Evolutionary conservation across 2,797 vertebrate species (phyloP), one percentile per base, ranked within the genome.

Genomic region (Apogon hyalosoma): DNA sequence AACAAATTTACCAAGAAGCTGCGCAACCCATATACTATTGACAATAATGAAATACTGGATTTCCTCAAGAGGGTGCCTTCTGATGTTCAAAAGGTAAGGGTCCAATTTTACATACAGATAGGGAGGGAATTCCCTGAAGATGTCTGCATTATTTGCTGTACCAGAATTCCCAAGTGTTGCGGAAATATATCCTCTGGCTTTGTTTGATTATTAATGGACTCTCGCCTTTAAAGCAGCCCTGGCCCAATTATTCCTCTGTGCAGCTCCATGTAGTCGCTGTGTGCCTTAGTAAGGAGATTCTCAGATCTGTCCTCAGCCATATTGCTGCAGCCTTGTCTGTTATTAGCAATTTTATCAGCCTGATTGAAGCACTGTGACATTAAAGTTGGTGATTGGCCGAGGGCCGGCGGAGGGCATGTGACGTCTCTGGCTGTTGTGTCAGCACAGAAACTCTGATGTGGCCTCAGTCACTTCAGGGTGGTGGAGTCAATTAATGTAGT

Each of bases 1-100:
- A 96, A 97, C 94, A 98, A 96, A 95, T 99, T 99, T 92, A 97
- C 97, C 77, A 98, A 97, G 95, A 99, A 95, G 93, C 94, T 99
- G 78, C 94, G 96, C 90, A 97, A 95, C 90, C 97, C 97, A 52
- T 95, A 97, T 40, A 82, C 93, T 88, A 95, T 98, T 19, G 95
- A 98, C 93, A 96, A 93, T 93, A 98, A 96, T 83, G 95, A 97
- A 92, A 90, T 98, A 57, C 94, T 98, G 84, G 95, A 99, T 94
- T 99, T 99, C 92, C 96, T 99, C 94, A 95, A 96, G 94, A 96
- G 98, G 93, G 95, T 98, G 75, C 98, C 98, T 49, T 97, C 96
- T 79, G 98, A 99, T 93, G 93, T 98, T 95, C 96, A 99, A 93
- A 99, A 98, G 96, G 98, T 98, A 94, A 60, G 95, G 92, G 87